Conservation (phyloP, 2,888 invertebrate genomes). For the Lycaena phlaeas region DNA sequence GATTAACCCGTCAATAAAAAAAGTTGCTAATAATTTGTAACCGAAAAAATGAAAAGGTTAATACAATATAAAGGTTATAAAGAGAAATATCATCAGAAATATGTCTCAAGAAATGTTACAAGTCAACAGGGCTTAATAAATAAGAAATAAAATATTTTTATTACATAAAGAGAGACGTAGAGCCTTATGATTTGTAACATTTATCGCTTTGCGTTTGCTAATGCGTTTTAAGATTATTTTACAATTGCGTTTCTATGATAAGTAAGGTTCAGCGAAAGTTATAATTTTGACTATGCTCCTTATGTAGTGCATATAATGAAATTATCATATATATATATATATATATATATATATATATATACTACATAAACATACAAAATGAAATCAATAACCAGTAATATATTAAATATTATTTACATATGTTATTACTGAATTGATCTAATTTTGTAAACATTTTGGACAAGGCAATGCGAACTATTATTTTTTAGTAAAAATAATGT, state of each 20-base stretch:
- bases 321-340: neutral
- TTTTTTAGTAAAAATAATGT: neutral
- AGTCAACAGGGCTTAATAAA: neutral
- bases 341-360: neutral
- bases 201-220: slow-evolving; percentile 20
- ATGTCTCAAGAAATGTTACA: neutral
- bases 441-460: neutral
- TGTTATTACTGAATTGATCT: neutral
- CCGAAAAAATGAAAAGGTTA: neutral
- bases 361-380: neutral
- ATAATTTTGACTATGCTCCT: slow-evolving; percentile 9
- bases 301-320: slow-evolving; percentile 1
- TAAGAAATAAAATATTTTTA: too few species aligned
- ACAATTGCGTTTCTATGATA: slow-evolving; percentile 15
- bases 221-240: slow-evolving; percentile 17
- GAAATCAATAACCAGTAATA: slow-evolving; percentile 1
- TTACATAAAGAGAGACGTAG: too few species aligned
- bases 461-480: slow-evolving; percentile 3
- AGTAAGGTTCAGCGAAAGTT: slow-evolving; percentile 20
- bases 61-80: neutral
- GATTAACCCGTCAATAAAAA: slow-evolving; percentile 22
- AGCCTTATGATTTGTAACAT: neutral
- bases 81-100: neutral
- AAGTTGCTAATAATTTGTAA: slow-evolving; percentile 23
- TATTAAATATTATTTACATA: slow-evolving; percentile 1